Percentiles rank a stretch among this genome's conserved stretches.
These are phyloP conservation scores for Uloborus plumipes DNA, from an alignment of 2,888 invertebrate genomes.

Conservation along the genomic window DNA sequence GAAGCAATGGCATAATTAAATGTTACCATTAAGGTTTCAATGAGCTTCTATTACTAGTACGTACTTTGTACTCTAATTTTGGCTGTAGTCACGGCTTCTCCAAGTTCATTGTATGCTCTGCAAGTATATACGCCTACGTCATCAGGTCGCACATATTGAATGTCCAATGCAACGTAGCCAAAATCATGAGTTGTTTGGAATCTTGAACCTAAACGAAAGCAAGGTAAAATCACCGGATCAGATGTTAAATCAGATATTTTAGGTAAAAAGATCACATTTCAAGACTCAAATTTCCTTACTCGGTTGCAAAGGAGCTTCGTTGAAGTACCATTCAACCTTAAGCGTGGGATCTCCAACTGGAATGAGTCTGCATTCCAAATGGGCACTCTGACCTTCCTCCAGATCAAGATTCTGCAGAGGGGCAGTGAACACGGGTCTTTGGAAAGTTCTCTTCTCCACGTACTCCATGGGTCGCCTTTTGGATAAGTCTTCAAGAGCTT, in stretches of 20 bases:
- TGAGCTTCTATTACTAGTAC: neutral
- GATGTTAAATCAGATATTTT: too few species aligned
- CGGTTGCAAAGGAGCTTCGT: slow-evolving; percentile 79
- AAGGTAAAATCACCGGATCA: too few species aligned
- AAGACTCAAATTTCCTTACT: slow-evolving; percentile 20
- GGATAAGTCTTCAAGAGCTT: slow-evolving; percentile 88
- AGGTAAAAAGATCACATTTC: too few species aligned
- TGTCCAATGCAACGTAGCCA: slow-evolving; percentile 93
- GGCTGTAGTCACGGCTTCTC: slow-evolving; percentile 77
- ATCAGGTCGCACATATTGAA: slow-evolving; percentile 87
- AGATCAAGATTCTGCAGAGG: slow-evolving; percentile 81
- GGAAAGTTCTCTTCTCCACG: slow-evolving; percentile 77
- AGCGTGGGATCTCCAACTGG: slow-evolving; percentile 95
- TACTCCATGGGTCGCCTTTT: slow-evolving; percentile 78
- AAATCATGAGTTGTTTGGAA: slow-evolving; percentile 96
- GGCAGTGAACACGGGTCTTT: slow-evolving; percentile 88
- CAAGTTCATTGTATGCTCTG: slow-evolving; percentile 87
- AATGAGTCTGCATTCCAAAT: slow-evolving; percentile 81
- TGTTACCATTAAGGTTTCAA: too few species aligned
- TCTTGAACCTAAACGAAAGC: slow-evolving; percentile 78
- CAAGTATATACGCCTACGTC: slow-evolving; percentile 97
- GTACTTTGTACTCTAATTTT: slow-evolving; percentile 68
- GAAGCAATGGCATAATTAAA: too few species aligned
- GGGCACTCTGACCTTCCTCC: slow-evolving; percentile 91
- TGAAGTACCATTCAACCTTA: slow-evolving; percentile 92